phyloP scores from a whole-genome alignment of 1,140 invertebrate genomes.

The Hypothenemus hampei region DNA sequence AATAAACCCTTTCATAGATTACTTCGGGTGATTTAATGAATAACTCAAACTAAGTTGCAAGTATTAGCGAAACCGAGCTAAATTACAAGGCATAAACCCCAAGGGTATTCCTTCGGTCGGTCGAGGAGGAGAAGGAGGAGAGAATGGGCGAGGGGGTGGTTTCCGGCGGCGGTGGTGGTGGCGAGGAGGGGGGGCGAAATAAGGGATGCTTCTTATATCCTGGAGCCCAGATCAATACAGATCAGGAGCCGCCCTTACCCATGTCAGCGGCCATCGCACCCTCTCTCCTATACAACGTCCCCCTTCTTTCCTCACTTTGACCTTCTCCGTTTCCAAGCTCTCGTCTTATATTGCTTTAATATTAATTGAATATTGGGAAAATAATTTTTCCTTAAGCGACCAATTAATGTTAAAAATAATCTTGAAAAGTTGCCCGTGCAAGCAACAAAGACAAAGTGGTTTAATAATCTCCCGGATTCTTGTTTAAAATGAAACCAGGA shows the following conservation, averaged over 20 bases:
- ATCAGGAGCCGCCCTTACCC: slow-evolving; percentile 45
- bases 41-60: slow-evolving; percentile 31
- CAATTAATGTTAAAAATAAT: no score
- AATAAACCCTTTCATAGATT: slow-evolving; percentile 29
- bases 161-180: no score
- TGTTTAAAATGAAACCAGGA: no score
- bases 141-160: not conserved
- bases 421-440: no score
- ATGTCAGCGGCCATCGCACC: slow-evolving; percentile 45
- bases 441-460: no score
- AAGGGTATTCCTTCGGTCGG: slow-evolving; percentile 21
- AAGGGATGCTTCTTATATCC: slow-evolving; percentile 47
- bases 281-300: slow-evolving; percentile 28
- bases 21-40: slow-evolving; percentile 29
- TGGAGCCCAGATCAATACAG: slow-evolving; percentile 45
- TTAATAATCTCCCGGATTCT: no score
- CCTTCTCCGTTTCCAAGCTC: no score
- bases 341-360: no score
- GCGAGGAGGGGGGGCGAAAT: slow-evolving; percentile 41
- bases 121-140: slow-evolving; percentile 7
- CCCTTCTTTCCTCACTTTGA: no score
- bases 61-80: slow-evolving; percentile 32
- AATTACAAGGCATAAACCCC: slow-evolving; percentile 32
- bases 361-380: no score
- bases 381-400: no score